phyloP scores from a whole-genome alignment of 1,140 invertebrate species.

The Whitmania pigra region DNA sequence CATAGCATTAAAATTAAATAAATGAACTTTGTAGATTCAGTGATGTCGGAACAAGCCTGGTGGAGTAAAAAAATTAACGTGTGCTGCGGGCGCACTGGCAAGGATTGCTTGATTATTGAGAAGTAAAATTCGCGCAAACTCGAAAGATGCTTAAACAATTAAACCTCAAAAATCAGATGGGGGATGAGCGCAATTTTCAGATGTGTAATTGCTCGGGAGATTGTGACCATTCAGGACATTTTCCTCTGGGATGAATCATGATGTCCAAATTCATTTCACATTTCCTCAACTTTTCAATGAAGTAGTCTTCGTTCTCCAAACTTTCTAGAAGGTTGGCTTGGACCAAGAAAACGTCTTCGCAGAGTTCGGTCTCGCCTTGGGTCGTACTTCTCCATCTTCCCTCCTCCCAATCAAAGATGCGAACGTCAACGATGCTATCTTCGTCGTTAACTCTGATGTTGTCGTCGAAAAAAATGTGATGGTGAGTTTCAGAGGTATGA shows the following conservation, averaged over 20 bases:
- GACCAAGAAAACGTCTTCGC: constrained; percentile 35
- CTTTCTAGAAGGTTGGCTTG: constrained; percentile 34
- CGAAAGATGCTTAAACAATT: no score
- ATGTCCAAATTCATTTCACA: constrained; percentile 35
- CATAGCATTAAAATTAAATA: no score
- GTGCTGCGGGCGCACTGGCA: no score
- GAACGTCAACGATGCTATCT: constrained; percentile 38
- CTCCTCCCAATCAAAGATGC: constrained; percentile 26
- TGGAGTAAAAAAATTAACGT: no score
- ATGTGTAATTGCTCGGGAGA: no score
- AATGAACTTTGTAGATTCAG: no score
- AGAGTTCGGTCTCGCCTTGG: constrained; percentile 26
- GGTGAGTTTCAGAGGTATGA: neutral
- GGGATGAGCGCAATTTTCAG: no score
- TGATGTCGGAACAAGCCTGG: no score
- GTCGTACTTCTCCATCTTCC: neutral
- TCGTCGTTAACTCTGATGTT: constrained; percentile 34
- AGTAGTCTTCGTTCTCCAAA: constrained; percentile 36
- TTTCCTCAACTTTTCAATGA: constrained; percentile 29
- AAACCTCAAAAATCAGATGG: no score
- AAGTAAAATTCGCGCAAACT: no score
- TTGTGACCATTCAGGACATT: no score
- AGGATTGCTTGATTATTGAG: no score
- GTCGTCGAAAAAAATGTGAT: constrained; percentile 41
- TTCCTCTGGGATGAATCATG: neutral